Percentiles rank a stretch among this genome's conserved stretches.
These are phyloP conservation scores for Pseudomyrmex concolor DNA, from an alignment of 1,140 invertebrate species.

Conservation along the genomic window DNA sequence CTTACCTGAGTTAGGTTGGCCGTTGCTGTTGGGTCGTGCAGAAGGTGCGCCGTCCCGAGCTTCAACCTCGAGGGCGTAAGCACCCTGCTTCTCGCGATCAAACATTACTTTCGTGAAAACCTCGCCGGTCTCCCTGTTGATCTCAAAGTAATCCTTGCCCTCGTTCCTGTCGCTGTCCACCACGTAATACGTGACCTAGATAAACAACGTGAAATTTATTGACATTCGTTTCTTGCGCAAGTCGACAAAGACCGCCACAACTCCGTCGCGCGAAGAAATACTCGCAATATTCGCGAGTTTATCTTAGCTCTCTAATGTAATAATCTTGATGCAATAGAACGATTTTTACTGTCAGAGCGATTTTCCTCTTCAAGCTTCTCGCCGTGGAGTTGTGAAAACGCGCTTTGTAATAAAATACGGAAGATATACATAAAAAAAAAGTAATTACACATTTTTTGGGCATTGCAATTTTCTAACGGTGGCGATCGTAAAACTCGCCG, in stretches of 20 bases:
- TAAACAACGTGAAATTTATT: constrained; percentile 53
- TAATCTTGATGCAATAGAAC: too few species aligned
- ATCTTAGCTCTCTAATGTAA: neutral
- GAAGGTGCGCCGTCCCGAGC: constrained; percentile 96
- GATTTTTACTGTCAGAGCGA: too few species aligned
- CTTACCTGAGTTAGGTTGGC: constrained; percentile 96
- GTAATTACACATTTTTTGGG: too few species aligned
- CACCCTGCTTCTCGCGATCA: constrained; percentile 97
- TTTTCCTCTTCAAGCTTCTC: too few species aligned
- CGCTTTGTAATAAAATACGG: too few species aligned
- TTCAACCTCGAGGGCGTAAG: constrained; percentile 97
- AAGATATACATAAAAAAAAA: too few species aligned
- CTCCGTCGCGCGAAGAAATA: neutral
- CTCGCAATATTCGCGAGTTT: neutral
- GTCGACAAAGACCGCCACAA: neutral
- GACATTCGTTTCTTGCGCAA: constrained; percentile 12
- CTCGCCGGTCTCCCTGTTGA: constrained; percentile 96
- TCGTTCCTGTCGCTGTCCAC: constrained; percentile 95
- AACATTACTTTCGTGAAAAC: constrained; percentile 97
- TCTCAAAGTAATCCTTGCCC: constrained; percentile 97
- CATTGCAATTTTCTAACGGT: too few species aligned
- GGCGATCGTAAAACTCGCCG: too few species aligned
- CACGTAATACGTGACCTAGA: constrained; percentile 95
- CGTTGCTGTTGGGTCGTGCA: constrained; percentile 94
- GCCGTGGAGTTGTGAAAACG: too few species aligned